Base-by-base conservation (phyloP, 2,888 invertebrate genomes). In the Ichneumon xanthorius region DNA sequence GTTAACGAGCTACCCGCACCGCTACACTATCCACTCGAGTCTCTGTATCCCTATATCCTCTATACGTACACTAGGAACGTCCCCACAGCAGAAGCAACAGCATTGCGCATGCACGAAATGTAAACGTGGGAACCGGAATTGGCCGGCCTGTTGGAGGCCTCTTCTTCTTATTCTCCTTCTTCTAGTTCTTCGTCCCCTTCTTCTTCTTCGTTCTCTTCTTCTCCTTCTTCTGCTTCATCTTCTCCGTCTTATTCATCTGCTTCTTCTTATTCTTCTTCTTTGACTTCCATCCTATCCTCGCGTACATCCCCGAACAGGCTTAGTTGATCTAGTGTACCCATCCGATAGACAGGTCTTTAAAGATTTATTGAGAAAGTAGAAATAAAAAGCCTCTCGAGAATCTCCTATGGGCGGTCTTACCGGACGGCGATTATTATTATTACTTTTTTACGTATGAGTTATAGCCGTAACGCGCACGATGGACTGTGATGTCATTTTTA, bases 41-140 rank as follows among this genome's bases (percentile, higher is more conserved):
- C 85, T 90, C 89, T 86, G 87, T 87, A 84, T 89, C 87, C 89
- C 91, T 75, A 71, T 82, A 76, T 82, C 82, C 53, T 50, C 70
- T 70, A 58, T 68, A 80, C 72, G 45, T 80, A 85, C 40, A 81
- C 53, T 26, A 50, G 63, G 67, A 79, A 85, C 86, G 82, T 84
- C 85, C 68, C 71, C 78, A 78, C 80, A 75, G 81, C 80, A 86
- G 68, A 86, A 84, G 81, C 86, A 77, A 80, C 88, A 80, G 88
- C 92, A 93, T 93, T 92, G 93, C 93, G 93, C 93, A 93, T 94
- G 94, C 93, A 93, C 93, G 93, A 94, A 93, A 94, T 94, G 93
- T 93, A 93, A 94, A 94, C 94, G 94, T 94, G 94, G 94, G 94
- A 94, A 94, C 94, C 94, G 94, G 94, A 94, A 93, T 93, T 92